phyloP scores from a whole-genome alignment of 2,797 vertebrate species.

The Pitangus sulphuratus region DNA sequence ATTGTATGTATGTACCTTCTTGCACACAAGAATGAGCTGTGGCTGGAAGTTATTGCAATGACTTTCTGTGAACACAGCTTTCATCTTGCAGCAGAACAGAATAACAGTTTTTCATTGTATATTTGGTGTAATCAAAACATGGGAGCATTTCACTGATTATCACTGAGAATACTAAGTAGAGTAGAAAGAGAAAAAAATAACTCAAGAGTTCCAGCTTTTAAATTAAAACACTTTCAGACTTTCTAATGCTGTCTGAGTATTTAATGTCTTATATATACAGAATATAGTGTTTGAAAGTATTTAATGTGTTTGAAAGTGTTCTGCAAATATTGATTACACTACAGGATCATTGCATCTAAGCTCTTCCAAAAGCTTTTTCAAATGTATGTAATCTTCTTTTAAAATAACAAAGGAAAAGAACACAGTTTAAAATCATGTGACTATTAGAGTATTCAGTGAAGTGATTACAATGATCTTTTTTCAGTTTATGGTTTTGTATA shows the following conservation, averaged over 20 bases:
- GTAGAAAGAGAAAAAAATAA: neutral
- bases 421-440: neutral
- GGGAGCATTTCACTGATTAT: neutral
- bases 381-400: neutral
- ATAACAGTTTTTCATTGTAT: neutral
- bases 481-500: neutral
- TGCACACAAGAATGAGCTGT: neutral
- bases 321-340: neutral
- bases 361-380: neutral
- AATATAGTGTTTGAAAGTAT: neutral
- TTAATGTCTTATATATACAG: neutral
- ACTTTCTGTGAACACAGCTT: neutral
- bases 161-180: neutral
- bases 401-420: neutral
- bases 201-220: neutral
- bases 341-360: neutral
- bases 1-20: neutral
- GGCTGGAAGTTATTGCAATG: neutral
- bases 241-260: neutral
- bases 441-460: neutral
- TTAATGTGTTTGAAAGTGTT: neutral
- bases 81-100: neutral
- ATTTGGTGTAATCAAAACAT: neutral
- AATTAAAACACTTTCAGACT: neutral
- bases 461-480: neutral